These are phyloP conservation scores for Xestia c-nigrum DNA, from an alignment of 2,888 invertebrate genomes.

Conservation along the genomic window DNA sequence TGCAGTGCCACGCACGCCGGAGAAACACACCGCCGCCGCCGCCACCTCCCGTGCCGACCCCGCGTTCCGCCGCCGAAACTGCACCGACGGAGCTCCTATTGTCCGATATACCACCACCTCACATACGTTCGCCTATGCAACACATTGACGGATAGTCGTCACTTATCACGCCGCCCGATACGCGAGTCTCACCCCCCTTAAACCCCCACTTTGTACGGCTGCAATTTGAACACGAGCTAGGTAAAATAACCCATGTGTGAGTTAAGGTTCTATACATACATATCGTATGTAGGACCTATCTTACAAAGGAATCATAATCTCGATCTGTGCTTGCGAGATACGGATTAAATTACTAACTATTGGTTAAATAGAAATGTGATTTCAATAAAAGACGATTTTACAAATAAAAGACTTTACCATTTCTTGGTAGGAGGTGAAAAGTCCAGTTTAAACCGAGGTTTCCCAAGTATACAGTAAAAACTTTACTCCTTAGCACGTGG, in stretches of 20 bases:
- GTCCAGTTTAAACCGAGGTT: constrained; percentile 15
- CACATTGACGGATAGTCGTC: constrained; percentile 81
- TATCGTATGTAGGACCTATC: neutral
- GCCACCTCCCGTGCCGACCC: constrained; percentile 73
- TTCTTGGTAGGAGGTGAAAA: neutral
- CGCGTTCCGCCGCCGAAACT: constrained; percentile 75
- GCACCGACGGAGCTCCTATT: constrained; percentile 73
- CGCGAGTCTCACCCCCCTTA: constrained; percentile 73
- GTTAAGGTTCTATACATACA: constrained; percentile 41
- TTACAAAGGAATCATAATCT: neutral
- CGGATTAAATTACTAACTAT: neutral
- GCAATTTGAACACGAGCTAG: constrained; percentile 76
- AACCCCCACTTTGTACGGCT: constrained; percentile 70
- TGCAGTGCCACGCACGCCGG: constrained; percentile 85
- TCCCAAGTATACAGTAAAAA: constrained; percentile 14
- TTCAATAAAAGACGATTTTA: neutral
- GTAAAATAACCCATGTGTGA: constrained; percentile 59
- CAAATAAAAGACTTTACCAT: neutral
- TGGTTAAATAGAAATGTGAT: neutral
- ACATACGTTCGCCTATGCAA: constrained; percentile 75
- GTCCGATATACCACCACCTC: constrained; percentile 75
- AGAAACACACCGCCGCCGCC: constrained; percentile 76
- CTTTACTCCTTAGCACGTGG: constrained; percentile 21
- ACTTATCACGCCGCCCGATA: constrained; percentile 79
- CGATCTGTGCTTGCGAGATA: neutral